Percentiles rank a stretch among this genome's conserved stretches.
Conservation (phyloP, 2,888 invertebrate species). For the Sarcophaga caerulescens region DNA sequence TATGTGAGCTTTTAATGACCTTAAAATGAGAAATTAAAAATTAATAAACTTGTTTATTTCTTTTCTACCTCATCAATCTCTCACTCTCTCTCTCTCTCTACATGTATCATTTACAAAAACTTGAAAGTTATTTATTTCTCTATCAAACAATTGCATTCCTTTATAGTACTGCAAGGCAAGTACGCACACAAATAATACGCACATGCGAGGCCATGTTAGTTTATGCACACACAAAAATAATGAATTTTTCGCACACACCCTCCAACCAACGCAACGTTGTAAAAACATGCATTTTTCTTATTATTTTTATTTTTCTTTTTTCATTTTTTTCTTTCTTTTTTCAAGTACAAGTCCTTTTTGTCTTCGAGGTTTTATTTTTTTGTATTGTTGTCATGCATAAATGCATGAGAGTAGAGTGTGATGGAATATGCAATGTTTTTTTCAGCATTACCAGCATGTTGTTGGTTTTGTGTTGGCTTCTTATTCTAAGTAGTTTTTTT, state of each 20-base stretch:
- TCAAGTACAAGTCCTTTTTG: conserved; percentile 1
- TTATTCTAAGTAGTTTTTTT: conserved; percentile 11
- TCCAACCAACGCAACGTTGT: too few species aligned
- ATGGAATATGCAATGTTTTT: neutral
- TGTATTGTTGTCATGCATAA: neutral
- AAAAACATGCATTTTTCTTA: conserved; percentile 1
- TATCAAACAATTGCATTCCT: neutral
- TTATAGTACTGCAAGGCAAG: neutral
- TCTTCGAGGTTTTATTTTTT: neutral
- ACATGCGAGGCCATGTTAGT: conserved; percentile 13
- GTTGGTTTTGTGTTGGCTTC: neutral
- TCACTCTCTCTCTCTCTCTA: too few species aligned
- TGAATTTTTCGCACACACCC: neutral
- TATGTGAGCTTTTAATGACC: neutral
- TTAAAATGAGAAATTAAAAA: neutral
- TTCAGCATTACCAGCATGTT: neutral
- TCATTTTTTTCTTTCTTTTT: conserved; percentile 6
- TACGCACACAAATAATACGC: neutral
- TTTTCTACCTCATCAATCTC: too few species aligned
- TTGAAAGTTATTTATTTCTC: too few species aligned
- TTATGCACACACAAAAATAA: conserved; percentile 28
- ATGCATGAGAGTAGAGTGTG: neutral
- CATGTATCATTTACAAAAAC: too few species aligned
- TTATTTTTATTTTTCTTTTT: conserved; percentile 4
- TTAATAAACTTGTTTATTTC: too few species aligned